Evolutionary conservation across 2,797 vertebrate species (phyloP).

Genomic region (Lepus oiostolus): DNA sequence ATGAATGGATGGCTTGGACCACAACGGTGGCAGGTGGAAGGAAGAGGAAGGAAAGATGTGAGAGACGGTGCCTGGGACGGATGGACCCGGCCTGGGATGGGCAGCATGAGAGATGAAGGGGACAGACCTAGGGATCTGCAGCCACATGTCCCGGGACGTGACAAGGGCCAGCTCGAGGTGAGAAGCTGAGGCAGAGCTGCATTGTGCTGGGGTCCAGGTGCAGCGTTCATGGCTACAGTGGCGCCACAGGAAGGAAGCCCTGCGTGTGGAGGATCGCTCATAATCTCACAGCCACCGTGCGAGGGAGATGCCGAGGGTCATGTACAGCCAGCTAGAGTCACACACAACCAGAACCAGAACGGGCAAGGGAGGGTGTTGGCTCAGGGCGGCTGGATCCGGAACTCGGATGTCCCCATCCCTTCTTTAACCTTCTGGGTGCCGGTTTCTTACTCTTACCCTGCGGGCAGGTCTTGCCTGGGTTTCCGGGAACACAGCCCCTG

Average conservation of each 20-base stretch:
- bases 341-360: not conserved
- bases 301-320: not conserved
- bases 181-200: not conserved
- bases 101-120: not conserved
- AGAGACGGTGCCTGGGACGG: not conserved
- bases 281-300: not conserved
- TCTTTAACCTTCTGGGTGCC: not conserved
- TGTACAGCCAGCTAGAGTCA: not conserved
- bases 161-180: rapidly evolving
- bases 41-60: not conserved
- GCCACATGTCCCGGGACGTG: not conserved
- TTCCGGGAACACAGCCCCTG: not conserved
- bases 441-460: not conserved
- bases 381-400: not conserved
- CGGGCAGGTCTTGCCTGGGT: not conserved
- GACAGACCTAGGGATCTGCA: not conserved
- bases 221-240: not conserved
- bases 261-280: not conserved
- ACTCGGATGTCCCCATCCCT: not conserved
- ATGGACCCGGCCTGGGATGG: no score
- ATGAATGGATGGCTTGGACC: not conserved
- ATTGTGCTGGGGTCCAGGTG: not conserved
- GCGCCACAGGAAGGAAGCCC: not conserved
- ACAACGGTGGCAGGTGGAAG: not conserved
- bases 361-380: not conserved